A percentile compares a stretch with the other conserved stretches of the same genome.
phyloP scores from a whole-genome alignment of 2,888 invertebrate species.

The Graphium colonna region DNA sequence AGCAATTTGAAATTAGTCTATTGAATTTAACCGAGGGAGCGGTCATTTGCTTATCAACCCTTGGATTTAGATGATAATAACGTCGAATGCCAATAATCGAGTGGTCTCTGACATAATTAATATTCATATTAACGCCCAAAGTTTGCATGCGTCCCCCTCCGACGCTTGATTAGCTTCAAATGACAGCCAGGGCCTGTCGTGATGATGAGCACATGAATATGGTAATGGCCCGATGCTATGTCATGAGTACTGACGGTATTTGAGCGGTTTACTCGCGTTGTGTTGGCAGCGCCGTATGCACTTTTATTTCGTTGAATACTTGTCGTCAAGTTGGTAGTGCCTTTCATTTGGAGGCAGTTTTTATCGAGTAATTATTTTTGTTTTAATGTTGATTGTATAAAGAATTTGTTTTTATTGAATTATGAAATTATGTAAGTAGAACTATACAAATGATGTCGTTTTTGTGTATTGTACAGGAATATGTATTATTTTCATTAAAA shows the following conservation, averaged over 20 bases:
- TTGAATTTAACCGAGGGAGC: not conserved
- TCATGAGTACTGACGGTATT: not conserved
- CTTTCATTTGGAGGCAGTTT: too few species aligned
- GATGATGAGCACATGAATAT: conserved; percentile 20
- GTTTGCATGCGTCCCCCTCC: conserved; percentile 23
- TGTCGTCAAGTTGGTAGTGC: too few species aligned
- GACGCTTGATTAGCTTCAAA: conserved; percentile 40
- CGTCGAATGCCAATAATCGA: too few species aligned
- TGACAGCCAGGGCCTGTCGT: conserved; percentile 36
- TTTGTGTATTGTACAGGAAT: too few species aligned
- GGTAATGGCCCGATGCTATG: conserved; percentile 7
- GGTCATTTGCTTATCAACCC: not conserved
- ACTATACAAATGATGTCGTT: too few species aligned
- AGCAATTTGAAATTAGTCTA: not conserved
- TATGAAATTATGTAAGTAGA: too few species aligned
- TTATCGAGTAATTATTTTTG: too few species aligned
- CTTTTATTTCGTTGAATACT: not conserved
- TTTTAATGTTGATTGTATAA: too few species aligned
- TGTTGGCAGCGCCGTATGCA: not conserved
- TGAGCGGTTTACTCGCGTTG: not conserved
- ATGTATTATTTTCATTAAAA: too few species aligned
- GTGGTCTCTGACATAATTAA: conserved; percentile 30
- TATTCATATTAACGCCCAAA: conserved; percentile 32
- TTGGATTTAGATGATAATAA: not conserved
- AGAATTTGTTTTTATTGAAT: too few species aligned